Evolutionary conservation across 2,888 invertebrate species (phyloP).

Genomic region (Synanthedon tipuliformis): DNA sequence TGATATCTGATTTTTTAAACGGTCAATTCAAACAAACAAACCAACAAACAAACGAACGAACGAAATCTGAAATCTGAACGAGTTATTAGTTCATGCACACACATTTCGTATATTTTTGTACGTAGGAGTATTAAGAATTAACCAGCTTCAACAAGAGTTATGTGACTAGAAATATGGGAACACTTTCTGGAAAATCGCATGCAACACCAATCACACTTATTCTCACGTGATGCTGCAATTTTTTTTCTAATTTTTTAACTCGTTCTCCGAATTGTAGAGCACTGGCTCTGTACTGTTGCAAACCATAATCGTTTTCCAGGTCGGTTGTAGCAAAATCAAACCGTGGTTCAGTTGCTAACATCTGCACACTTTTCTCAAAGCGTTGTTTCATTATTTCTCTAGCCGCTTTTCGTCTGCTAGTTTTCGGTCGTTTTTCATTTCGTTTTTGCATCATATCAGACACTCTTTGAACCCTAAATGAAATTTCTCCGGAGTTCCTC

Average conservation of each 20-base stretch:
- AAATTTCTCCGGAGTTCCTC: conserved; percentile 47
- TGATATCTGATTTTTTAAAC: too few relatives aligned
- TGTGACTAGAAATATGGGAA: too few relatives aligned
- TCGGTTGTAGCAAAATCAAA: conserved; percentile 71
- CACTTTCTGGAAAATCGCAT: conserved; percentile 16
- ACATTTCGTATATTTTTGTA: not conserved
- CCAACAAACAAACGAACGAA: too few relatives aligned
- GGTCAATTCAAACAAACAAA: too few relatives aligned
- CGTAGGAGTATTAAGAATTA: not conserved
- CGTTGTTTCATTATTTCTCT: conserved; percentile 80
- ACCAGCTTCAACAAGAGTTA: not conserved
- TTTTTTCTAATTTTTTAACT: conserved; percentile 79
- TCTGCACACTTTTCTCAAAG: conserved; percentile 88
- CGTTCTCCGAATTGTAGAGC: conserved; percentile 87
- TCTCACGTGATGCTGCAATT: conserved; percentile 62
- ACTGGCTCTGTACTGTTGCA: conserved; percentile 86
- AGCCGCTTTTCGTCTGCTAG: conserved; percentile 40
- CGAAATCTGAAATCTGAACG: too few relatives aligned
- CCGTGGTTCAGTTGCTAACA: conserved; percentile 83
- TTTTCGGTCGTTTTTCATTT: conserved; percentile 43
- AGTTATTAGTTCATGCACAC: not conserved
- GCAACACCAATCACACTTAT: conserved; percentile 37
- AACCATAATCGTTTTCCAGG: conserved; percentile 82
- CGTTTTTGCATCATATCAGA: conserved; percentile 81
- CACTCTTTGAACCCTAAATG: conserved; percentile 77